Evolutionary conservation across 1,140 invertebrate genomes (phyloP).

Genomic region (Arctopsyche grandis): DNA sequence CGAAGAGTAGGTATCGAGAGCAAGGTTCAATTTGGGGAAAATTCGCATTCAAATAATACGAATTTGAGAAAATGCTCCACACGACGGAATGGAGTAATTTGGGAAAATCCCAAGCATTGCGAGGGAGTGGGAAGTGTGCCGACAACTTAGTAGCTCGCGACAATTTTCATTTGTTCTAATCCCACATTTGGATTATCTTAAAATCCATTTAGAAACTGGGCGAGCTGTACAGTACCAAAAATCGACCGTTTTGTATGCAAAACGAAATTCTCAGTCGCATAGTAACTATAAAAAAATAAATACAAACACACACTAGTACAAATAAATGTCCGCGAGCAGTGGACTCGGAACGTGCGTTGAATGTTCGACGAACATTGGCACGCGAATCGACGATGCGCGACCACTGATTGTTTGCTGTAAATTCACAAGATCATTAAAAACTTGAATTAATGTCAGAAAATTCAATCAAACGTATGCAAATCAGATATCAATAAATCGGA

Average conservation of each 20-base stretch:
- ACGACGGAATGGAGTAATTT: slow-evolving; percentile 1
- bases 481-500: background rate
- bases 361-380: slow-evolving; percentile 41
- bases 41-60: background rate
- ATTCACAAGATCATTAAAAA: background rate
- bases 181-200: slow-evolving; percentile 3
- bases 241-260: slow-evolving; percentile 24
- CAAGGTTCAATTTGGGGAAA: background rate
- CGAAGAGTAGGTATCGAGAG: background rate
- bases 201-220: slow-evolving; percentile 7
- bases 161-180: slow-evolving; percentile 19
- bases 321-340: slow-evolving; percentile 46
- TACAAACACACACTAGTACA: slow-evolving; percentile 31
- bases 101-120: slow-evolving; percentile 21
- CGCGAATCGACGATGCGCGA: slow-evolving; percentile 7
- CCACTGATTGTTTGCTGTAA: background rate
- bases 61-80: background rate
- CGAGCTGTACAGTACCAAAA: background rate
- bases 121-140: background rate
- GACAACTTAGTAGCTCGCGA: background rate
- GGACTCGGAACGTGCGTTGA: slow-evolving; percentile 39
- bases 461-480: background rate
- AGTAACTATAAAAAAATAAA: background rate
- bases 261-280: slow-evolving; percentile 10
- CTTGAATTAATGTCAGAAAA: background rate